Evolutionary conservation across 2,888 invertebrate genomes (phyloP).

Genomic region (Apomyelois bistriatella): DNA sequence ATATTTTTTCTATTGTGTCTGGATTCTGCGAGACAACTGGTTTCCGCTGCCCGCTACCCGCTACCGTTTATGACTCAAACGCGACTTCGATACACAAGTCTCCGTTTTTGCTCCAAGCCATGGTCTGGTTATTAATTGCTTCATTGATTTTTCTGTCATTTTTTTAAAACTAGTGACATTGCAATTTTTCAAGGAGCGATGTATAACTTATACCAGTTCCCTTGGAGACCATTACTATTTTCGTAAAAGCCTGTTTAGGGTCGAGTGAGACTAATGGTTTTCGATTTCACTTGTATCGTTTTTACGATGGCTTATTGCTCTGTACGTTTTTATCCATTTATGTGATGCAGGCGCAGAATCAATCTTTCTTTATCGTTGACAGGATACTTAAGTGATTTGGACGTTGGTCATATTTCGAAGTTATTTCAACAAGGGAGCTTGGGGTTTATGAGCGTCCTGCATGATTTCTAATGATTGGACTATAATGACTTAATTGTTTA

Average conservation of each 20-base stretch:
- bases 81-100: background rate
- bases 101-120: slow-evolving; percentile 22
- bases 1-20: no score
- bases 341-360: background rate
- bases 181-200: slow-evolving; percentile 11
- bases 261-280: slow-evolving; percentile 2
- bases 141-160: slow-evolving; percentile 41
- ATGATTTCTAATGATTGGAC: no score
- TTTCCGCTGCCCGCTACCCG: no score
- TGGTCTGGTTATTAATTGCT: slow-evolving; percentile 52
- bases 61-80: background rate
- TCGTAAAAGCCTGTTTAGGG: slow-evolving; percentile 3
- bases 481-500: no score
- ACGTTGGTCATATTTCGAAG: background rate
- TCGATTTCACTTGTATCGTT: background rate
- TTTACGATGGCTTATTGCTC: background rate
- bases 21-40: no score
- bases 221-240: slow-evolving; percentile 20
- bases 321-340: background rate
- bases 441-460: no score
- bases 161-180: slow-evolving; percentile 22
- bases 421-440: background rate
- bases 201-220: slow-evolving; percentile 1
- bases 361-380: background rate
- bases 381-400: background rate